A percentile compares a stretch with the other conserved stretches of the same genome.
These are phyloP conservation scores for Mythimna ferrago DNA, from an alignment of 2,888 invertebrate species.

Conservation along the genomic window DNA sequence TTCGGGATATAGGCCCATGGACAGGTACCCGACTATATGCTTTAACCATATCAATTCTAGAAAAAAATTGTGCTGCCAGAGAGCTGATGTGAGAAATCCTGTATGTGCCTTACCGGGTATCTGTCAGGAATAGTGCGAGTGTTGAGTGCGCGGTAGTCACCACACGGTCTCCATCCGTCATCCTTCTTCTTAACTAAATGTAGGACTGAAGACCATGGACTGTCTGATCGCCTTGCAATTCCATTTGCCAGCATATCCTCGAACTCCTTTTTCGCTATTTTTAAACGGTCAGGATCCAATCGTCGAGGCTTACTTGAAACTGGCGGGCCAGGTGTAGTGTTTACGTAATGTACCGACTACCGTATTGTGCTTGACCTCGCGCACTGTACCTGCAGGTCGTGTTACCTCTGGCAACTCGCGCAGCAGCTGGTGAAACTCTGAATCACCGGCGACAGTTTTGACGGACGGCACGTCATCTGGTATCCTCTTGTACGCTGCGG, in stretches of 20 bases:
- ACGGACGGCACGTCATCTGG: constrained; percentile 8
- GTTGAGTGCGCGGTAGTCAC: not conserved
- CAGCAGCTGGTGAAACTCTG: constrained; percentile 9
- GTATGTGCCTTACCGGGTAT: constrained; percentile 1
- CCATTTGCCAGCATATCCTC: no score
- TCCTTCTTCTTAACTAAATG: constrained; percentile 1
- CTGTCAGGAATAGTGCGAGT: not conserved
- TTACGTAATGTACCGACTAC: no score
- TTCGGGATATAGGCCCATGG: no score
- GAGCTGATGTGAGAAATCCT: no score
- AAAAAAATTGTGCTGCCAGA: no score
- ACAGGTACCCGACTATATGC: no score
- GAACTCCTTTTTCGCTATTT: not conserved
- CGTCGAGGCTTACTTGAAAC: constrained; percentile 1
- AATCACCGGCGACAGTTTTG: constrained; percentile 11
- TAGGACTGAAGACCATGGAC: constrained; percentile 1
- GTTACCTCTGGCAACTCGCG: constrained; percentile 2
- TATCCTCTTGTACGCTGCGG: no score
- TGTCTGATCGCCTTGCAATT: no score
- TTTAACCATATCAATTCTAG: no score
- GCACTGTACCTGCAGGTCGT: not conserved
- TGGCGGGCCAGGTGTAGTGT: not conserved
- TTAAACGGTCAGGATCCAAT: not conserved
- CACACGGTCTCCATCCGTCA: constrained; percentile 3
- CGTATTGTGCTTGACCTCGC: constrained; percentile 1